Conservation (phyloP, 2,113 vertebrate species). For the Ceratotherium simum region DNA sequence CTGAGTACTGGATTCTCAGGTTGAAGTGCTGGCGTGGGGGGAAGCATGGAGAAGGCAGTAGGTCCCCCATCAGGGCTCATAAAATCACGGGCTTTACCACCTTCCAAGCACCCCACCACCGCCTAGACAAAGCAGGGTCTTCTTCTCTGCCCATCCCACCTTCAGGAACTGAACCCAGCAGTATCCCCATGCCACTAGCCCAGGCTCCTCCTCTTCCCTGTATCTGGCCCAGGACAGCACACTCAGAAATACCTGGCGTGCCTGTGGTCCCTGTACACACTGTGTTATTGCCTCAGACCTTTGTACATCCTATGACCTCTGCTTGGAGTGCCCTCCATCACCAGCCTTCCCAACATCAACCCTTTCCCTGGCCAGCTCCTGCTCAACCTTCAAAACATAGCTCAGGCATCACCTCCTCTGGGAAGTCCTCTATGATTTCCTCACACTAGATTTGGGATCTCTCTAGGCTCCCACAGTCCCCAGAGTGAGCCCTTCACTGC, state of each 20-base stretch:
- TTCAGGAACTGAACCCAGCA: neutral
- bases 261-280: neutral
- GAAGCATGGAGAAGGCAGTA: neutral
- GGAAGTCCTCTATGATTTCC: constrained; percentile 51
- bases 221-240: neutral
- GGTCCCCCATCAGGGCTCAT: neutral
- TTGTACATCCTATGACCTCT: neutral
- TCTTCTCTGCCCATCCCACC: neutral
- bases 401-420: neutral
- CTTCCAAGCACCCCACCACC: neutral
- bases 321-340: neutral
- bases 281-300: neutral
- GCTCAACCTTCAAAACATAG: neutral
- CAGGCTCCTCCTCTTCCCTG: neutral
- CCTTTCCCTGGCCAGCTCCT: neutral
- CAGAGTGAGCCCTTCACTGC: neutral
- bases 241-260: neutral
- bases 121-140: neutral
- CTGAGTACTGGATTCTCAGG: constrained; percentile 56
- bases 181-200: neutral
- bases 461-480: neutral
- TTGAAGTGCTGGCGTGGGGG: constrained; percentile 67
- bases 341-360: neutral
- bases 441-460: neutral
- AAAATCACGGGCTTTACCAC: neutral